Evolutionary conservation across 1,140 invertebrate genomes (phyloP), one percentile per base, ranked within the genome.

Genomic region (Drosophila simulans): DNA sequence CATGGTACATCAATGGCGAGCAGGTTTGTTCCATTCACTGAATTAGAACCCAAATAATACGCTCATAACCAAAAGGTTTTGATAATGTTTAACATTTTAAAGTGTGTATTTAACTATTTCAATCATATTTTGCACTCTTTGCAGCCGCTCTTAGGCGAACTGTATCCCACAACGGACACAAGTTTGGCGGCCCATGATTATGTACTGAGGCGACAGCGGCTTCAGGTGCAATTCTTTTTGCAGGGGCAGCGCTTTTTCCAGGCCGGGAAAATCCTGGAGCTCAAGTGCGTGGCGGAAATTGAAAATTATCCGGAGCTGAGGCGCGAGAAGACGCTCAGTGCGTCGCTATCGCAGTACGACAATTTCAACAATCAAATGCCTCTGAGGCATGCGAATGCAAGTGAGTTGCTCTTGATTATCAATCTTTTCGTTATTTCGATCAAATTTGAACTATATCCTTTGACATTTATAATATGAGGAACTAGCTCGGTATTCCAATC

Each of bases 1-100:
- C 93, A 57, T 95, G 94, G 94, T 95, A 94, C 81, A 94, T 95
- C 75, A 94, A 95, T 82, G 93, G 93, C 64, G 93, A 94, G 55
- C 93, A 93, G 93, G 94, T 94, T 53, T n/a, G 55, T 48, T 53
- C 10, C 31, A 8, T 31, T 31, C 31, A 0, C 7, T 31, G 8
- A 31, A 10, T 8, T 10, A 31, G 2, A 31, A 10, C 7, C 1
- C 0, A 10, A 31, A 10, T 31, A 8, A 31, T 31, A 10, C 8
- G 8, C 7, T 10, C 8, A 2, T 8, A 31, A 10, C 31, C 8
- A 31, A 7, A 31, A 31, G 27, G 2, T 8, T 8, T 2, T 8
- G 8, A 8, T 40, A 15, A 17, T 15, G n/a, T 4, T n/a, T 17
- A 10, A 11, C 5, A 15, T 3, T 4, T 10, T 10, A 31, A 42